These are phyloP conservation scores for Gymnoscopelus braueri DNA, from an alignment of 2,797 vertebrate species.

Conservation along the genomic window DNA sequence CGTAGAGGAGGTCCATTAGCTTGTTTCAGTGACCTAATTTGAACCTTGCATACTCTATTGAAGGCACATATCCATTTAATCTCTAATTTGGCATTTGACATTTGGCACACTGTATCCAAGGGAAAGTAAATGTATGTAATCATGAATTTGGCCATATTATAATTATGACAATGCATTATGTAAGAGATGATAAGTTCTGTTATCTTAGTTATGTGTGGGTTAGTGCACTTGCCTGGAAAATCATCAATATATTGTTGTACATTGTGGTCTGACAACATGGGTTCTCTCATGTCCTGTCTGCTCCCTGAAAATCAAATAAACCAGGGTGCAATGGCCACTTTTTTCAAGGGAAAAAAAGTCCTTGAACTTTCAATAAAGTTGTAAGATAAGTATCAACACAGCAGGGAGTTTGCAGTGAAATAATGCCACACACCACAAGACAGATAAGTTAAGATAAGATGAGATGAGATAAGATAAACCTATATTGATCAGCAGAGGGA, in stretches of 20 bases:
- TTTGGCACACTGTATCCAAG: not conserved
- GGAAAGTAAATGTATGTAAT: constrained; percentile 6
- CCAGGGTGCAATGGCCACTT: not conserved
- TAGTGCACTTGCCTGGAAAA: not conserved
- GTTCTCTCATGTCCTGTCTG: not conserved
- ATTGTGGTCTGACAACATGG: not conserved
- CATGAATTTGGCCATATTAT: not conserved
- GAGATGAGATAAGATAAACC: too few species aligned
- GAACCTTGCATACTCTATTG: not conserved
- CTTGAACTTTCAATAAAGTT: not conserved
- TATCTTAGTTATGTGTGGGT: not conserved
- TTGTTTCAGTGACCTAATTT: not conserved
- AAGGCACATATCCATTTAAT: constrained; percentile 19
- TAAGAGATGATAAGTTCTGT: not conserved
- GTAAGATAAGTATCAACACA: not conserved
- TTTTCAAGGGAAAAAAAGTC: not conserved
- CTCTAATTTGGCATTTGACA: constrained; percentile 11
- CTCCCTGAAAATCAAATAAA: not conserved
- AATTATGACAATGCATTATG: not conserved
- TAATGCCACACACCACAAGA: too few species aligned
- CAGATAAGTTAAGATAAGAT: too few species aligned
- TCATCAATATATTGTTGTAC: not conserved
- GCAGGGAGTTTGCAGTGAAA: too few species aligned
- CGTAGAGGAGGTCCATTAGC: not conserved
- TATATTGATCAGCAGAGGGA: too few species aligned